Evolutionary conservation across 2,888 invertebrate genomes (phyloP).

Genomic region (Bugulina stolonifera): DNA sequence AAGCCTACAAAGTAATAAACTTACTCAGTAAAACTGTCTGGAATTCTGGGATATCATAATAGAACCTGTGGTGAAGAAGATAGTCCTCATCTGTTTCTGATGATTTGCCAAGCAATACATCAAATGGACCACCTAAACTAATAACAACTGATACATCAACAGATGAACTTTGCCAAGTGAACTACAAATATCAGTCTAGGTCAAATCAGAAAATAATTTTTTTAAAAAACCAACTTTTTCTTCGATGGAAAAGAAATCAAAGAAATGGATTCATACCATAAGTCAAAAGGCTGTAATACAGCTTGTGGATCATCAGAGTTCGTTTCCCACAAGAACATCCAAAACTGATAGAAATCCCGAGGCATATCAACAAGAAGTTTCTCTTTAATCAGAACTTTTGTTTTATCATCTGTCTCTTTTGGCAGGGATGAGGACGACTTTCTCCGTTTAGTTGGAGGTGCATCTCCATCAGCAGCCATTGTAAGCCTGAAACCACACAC

Average conservation of each 20-base stretch:
- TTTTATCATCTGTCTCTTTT: background rate
- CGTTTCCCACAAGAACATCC: slow-evolving; percentile 65
- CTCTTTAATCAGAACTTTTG: slow-evolving; percentile 57
- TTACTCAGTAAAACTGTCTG: slow-evolving; percentile 57
- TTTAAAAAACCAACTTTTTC: background rate
- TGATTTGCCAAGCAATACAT: slow-evolving; percentile 61
- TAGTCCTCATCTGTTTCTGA: slow-evolving; percentile 54
- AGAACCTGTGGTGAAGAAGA: slow-evolving; percentile 81
- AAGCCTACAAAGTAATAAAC: background rate
- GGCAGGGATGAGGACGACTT: background rate
- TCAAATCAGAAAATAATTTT: background rate
- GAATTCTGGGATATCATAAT: slow-evolving; percentile 89
- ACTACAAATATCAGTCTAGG: background rate
- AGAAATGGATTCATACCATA: background rate
- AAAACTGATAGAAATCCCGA: slow-evolving; percentile 78
- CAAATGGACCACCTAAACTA: slow-evolving; percentile 76
- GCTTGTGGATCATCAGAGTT: slow-evolving; percentile 58
- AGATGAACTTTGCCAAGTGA: too few species aligned
- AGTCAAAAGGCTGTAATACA: slow-evolving; percentile 32
- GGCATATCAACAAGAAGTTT: slow-evolving; percentile 82
- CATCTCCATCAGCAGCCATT: slow-evolving; percentile 3
- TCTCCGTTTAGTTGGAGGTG: background rate
- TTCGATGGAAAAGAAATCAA: background rate
- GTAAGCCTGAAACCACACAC: background rate
- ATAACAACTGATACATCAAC: background rate